Conservation (phyloP, 2,888 invertebrate genomes). For the Dasysyrphus albostriatus region DNA sequence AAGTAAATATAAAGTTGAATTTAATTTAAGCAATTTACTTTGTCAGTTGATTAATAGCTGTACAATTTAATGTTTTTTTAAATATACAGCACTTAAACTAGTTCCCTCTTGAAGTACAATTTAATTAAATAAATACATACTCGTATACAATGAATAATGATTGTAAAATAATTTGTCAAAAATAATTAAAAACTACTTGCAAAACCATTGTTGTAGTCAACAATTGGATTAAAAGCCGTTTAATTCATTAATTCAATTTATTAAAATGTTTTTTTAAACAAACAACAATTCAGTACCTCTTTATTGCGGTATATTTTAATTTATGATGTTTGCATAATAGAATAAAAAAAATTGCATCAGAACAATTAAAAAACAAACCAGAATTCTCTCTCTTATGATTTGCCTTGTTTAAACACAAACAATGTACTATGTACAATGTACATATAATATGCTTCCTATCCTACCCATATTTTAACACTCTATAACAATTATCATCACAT, state of each 20-base stretch:
- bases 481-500: background rate
- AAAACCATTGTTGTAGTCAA: background rate
- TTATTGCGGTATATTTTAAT: background rate
- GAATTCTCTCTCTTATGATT: background rate
- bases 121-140: background rate
- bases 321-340: background rate
- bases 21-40: too few relatives aligned
- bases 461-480: background rate
- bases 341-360: background rate
- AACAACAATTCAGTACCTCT: background rate
- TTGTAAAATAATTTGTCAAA: background rate
- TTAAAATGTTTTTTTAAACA: background rate
- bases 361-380: background rate
- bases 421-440: too few relatives aligned
- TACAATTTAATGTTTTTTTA: too few relatives aligned
- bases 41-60: too few relatives aligned
- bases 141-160: background rate
- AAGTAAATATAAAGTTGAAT: too few relatives aligned
- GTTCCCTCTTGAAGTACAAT: background rate
- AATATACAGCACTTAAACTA: too few relatives aligned
- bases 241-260: conserved; percentile 11
- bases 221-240: background rate
- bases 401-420: too few relatives aligned
- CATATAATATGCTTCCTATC: background rate
- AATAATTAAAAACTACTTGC: background rate